These are phyloP conservation scores for Cepaea hortensis DNA, from an alignment of 2,888 invertebrate genomes.

Conservation along the genomic window DNA sequence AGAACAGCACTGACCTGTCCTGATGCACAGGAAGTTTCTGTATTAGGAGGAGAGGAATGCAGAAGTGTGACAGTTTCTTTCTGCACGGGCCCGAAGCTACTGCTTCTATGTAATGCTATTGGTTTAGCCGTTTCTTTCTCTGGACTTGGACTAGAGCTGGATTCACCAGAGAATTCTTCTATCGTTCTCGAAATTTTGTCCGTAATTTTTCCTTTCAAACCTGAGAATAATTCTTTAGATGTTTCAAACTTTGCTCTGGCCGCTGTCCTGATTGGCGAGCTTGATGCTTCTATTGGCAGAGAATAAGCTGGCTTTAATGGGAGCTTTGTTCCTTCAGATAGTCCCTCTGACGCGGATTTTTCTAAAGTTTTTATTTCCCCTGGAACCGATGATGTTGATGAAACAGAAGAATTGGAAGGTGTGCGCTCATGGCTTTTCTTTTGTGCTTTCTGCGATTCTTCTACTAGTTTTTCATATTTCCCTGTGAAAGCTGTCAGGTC, in stretches of 20 bases:
- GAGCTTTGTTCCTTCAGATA: conserved; percentile 33
- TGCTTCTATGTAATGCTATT: conserved; percentile 39
- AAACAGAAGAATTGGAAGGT: conserved; percentile 41
- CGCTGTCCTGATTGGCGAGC: conserved; percentile 50
- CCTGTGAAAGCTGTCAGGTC: conserved; percentile 63
- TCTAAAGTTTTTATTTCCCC: conserved; percentile 34
- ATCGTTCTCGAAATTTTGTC: conserved; percentile 64
- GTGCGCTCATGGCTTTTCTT: conserved; percentile 38
- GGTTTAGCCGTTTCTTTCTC: conserved; percentile 51
- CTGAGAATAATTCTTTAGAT: conserved; percentile 56
- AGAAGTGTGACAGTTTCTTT: conserved; percentile 50
- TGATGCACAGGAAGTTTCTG: neutral
- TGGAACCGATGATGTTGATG: conserved; percentile 39
- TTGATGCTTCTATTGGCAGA: conserved; percentile 52
- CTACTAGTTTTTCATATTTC: conserved; percentile 62
- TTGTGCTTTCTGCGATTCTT: conserved; percentile 46
- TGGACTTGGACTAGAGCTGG: conserved; percentile 54
- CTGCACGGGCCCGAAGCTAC: conserved; percentile 46
- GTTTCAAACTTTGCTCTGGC: conserved; percentile 51
- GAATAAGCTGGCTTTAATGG: conserved; percentile 45
- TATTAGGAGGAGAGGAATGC: conserved; percentile 33
- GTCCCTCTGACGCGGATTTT: conserved; percentile 30
- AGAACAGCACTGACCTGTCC: neutral
- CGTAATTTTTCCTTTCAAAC: conserved; percentile 56
- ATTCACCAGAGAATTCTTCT: conserved; percentile 63